Evolutionary conservation across 2,797 vertebrate species (phyloP).

Genomic region (Microhierax caerulescens): DNA sequence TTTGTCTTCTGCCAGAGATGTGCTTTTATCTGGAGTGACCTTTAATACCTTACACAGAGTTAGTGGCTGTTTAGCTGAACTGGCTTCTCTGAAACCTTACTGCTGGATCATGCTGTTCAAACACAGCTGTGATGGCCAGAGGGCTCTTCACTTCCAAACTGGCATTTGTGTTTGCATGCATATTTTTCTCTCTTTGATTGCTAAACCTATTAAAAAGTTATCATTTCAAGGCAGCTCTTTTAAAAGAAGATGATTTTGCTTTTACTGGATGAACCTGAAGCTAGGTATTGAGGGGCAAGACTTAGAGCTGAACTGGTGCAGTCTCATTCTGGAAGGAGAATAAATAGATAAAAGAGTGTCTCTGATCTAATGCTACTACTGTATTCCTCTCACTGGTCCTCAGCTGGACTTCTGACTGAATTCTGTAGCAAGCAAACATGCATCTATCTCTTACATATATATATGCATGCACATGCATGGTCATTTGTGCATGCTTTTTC

Average conservation of each 20-base stretch:
- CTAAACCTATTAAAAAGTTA: background rate
- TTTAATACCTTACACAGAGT: background rate
- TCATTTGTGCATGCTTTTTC: background rate
- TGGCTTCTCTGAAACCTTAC: background rate
- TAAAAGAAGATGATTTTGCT: background rate
- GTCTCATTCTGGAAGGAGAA: background rate
- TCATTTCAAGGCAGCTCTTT: background rate
- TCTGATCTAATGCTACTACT: background rate
- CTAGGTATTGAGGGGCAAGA: background rate
- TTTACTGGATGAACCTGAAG: background rate
- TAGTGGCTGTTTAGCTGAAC: background rate
- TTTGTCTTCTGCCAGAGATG: background rate
- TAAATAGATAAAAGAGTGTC: background rate
- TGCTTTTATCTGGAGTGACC: background rate
- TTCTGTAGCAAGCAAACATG: background rate
- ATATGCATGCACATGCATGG: accelerated
- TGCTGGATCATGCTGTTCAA: background rate
- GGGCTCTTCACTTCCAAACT: background rate
- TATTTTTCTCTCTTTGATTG: background rate
- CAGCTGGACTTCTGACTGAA: background rate
- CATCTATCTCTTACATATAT: background rate
- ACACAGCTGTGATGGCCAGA: background rate
- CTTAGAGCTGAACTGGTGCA: background rate
- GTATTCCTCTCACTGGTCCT: background rate
- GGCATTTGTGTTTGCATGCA: background rate